Evolutionary conservation across 92 coral and sea anemone species (phyloP), one percentile per base, ranked within the genome.

Genomic region (Paragorgia papillata): DNA sequence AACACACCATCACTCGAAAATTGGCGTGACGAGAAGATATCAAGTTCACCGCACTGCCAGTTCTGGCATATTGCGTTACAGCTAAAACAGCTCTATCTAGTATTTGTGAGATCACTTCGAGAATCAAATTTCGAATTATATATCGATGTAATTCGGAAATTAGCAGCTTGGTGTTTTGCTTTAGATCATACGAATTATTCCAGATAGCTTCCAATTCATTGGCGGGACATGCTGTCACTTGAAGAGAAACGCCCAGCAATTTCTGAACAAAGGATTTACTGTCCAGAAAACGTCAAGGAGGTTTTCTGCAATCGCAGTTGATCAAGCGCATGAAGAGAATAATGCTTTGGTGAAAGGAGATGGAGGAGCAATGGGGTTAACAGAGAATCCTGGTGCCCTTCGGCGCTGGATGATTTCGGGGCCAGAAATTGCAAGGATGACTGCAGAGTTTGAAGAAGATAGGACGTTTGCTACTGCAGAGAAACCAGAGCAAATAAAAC

Each of bases 321-420:
- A 79, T 60, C 76, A 79, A 35, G 54, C 65, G 35, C 83, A 79
- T 29, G 76, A 79, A 55, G 74, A 79, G 28, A 79, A 79, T 30
- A 66, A 64, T 66, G 44, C 58, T 25, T 33, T 79, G 37, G 83
- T 79, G 20, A 66, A 79, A 66, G 83, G 75, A 79, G 83, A 79
- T 27, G 75, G 83, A 18, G 77, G 77, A 7, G 77, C 77, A 7
- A 59, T 69, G 0, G 77, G 77, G 18, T 58, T 79, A 33, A 64
- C 82, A 8, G 75, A 82, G 69, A 82, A 60, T 66, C 74, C 82
- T 44, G 63, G 65, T 27, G 81, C 86, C 55, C 53, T 82, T 33
- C 76, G 81, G 13, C 75, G 82, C 50, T 82, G 76, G 82, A 82
- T 82, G 86, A 62, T 74, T 74, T 79, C 83, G 39, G 83, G 65